These are phyloP conservation scores for Pseudorasbora parva DNA, from an alignment of 2,113 vertebrate species.

Conservation along the genomic window DNA sequence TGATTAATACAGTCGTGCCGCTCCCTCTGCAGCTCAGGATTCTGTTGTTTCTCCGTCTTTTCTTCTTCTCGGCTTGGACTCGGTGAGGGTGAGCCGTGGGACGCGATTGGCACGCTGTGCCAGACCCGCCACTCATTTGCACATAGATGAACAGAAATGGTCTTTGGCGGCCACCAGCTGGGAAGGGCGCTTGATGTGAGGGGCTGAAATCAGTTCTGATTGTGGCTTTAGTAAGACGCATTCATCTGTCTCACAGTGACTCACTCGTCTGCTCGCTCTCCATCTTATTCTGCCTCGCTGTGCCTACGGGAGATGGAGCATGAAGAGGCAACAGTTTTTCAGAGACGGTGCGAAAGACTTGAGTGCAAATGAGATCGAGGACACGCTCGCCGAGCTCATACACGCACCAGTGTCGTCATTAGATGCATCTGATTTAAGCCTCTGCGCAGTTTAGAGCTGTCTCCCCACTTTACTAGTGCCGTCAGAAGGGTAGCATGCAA, in stretches of 20 bases:
- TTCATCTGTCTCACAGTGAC: slow-evolving; percentile 12
- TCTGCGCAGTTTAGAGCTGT: neutral
- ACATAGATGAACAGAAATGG: slow-evolving; percentile 48
- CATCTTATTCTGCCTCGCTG: neutral
- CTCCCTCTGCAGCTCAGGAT: neutral
- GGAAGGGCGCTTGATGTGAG: slow-evolving; percentile 6
- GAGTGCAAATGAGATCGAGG: slow-evolving; percentile 28
- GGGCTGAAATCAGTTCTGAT: slow-evolving; percentile 35
- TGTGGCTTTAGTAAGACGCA: slow-evolving; percentile 34
- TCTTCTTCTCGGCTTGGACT: neutral
- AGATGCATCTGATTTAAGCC: slow-evolving; percentile 17
- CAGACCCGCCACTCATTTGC: slow-evolving; percentile 48
- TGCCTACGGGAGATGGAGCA: slow-evolving; percentile 27
- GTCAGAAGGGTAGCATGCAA: neutral
- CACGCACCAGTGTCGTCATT: neutral
- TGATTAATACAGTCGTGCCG: slow-evolving; percentile 29
- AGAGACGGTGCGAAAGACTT: neutral
- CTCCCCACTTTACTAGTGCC: neutral
- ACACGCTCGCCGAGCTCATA: neutral
- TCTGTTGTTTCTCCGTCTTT: neutral
- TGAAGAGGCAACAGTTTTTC: slow-evolving; percentile 25
- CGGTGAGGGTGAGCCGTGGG: neutral
- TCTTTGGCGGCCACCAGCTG: slow-evolving; percentile 14
- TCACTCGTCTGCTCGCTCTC: slow-evolving; percentile 9
- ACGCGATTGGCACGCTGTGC: slow-evolving; percentile 4